Percentiles rank a stretch among this genome's conserved stretches.
phyloP scores from a whole-genome alignment of 2,797 vertebrate species.

The Limnodromus scolopaceus region DNA sequence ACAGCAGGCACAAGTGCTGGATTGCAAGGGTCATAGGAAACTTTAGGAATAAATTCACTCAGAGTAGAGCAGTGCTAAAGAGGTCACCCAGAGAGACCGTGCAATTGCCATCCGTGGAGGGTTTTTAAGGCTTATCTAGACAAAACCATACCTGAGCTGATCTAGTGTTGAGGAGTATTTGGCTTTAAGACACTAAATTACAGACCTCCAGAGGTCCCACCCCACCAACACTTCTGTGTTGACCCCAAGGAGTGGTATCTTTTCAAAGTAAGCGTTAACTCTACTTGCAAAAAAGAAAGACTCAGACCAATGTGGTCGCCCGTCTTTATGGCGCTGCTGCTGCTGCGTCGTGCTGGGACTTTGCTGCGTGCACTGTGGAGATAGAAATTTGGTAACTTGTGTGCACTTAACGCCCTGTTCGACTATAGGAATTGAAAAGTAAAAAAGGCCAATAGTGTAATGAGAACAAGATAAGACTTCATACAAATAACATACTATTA shows the following conservation, averaged over 20 bases:
- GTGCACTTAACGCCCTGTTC: neutral
- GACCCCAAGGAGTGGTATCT: neutral
- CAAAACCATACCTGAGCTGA: neutral
- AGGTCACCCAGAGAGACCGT: neutral
- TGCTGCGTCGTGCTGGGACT: neutral
- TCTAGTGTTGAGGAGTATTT: neutral
- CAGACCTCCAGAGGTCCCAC: neutral
- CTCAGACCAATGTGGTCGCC: neutral
- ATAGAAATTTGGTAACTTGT: neutral
- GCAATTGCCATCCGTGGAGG: neutral
- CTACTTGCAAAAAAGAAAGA: neutral
- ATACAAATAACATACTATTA: neutral
- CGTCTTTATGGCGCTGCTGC: neutral
- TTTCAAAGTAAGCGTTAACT: neutral
- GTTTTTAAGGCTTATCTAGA: neutral
- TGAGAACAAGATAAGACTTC: neutral
- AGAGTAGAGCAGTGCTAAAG: neutral
- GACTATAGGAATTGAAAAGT: neutral
- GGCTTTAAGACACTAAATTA: neutral
- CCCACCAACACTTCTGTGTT: neutral
- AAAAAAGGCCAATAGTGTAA: neutral
- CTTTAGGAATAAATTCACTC: neutral
- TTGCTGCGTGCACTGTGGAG: neutral
- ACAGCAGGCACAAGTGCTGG: neutral
- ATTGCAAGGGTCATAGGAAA: neutral